Conservation (phyloP, 2,113 vertebrate species). For the Caranx melampygus region DNA sequence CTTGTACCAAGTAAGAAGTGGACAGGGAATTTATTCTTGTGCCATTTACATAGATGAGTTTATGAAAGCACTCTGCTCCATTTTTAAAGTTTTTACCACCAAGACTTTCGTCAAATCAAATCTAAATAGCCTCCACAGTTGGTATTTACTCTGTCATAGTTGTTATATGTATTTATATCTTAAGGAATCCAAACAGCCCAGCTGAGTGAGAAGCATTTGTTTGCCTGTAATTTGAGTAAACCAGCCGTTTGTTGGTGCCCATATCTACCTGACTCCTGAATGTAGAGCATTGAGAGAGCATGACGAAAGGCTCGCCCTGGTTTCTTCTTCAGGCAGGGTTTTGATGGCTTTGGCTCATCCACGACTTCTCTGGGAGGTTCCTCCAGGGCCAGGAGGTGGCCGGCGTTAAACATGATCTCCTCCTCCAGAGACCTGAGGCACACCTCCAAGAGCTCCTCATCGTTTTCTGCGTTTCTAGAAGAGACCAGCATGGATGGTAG, state of each 20-base stretch:
- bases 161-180: background rate
- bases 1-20: too few relatives aligned
- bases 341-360: slow-evolving; percentile 8
- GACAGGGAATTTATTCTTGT: too few relatives aligned
- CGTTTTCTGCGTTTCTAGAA: slow-evolving; percentile 51
- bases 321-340: slow-evolving; percentile 45
- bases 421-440: slow-evolving; percentile 67
- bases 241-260: background rate
- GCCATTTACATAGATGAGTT: too few relatives aligned
- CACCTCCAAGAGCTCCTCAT: slow-evolving; percentile 66
- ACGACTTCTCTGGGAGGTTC: background rate
- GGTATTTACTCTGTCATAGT: too few relatives aligned
- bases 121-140: too few relatives aligned
- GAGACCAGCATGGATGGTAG: background rate
- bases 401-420: slow-evolving; percentile 68
- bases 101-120: too few relatives aligned
- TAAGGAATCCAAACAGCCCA: background rate
- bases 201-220: background rate
- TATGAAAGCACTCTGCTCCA: too few relatives aligned
- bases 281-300: slow-evolving; percentile 55
- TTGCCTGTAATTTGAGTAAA: background rate
- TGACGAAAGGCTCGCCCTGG: slow-evolving; percentile 58
- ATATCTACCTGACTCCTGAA: slow-evolving; percentile 54
- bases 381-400: slow-evolving; percentile 51
- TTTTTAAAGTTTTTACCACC: too few relatives aligned